phyloP scores from a whole-genome alignment of 2,888 invertebrate genomes.

The Oxystoma pomonae region DNA sequence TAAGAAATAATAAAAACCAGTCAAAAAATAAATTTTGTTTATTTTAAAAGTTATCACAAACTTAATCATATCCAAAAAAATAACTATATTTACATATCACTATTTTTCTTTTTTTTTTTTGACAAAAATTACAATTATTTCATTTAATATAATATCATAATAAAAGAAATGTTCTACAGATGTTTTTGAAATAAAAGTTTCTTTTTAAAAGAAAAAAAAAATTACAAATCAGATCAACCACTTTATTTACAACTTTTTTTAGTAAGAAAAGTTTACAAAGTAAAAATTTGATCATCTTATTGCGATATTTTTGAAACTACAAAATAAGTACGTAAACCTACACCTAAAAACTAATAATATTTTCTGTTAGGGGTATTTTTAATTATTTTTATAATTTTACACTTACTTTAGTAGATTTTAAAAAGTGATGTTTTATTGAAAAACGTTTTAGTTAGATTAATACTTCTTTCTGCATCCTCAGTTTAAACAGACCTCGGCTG shows the following conservation, averaged over 20 bases:
- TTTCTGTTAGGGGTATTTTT: not conserved
- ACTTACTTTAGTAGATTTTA: not conserved
- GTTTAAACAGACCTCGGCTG: not conserved
- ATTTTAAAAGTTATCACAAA: not conserved
- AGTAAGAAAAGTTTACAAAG: not conserved
- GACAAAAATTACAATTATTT: too few species aligned
- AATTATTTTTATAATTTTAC: not conserved
- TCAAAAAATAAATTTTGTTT: not conserved
- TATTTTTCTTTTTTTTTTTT: too few species aligned
- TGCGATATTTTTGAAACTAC: not conserved
- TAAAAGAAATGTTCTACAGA: too few species aligned
- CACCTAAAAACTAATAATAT: not conserved
- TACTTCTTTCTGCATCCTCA: not conserved
- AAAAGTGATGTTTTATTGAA: not conserved
- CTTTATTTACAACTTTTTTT: not conserved
- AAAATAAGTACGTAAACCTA: not conserved
- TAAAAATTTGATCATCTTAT: not conserved
- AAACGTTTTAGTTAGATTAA: not conserved
- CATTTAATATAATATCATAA: too few species aligned
- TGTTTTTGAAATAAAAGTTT: not conserved
- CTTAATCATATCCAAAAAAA: not conserved
- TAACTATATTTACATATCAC: not conserved
- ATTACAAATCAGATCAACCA: not conserved
- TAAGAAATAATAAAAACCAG: not conserved
- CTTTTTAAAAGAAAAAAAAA: not conserved